A percentile compares a stretch with the other conserved stretches of the same genome.
Conservation (phyloP, 1,140 invertebrate species). For the Stegodyphus mimosarum region DNA sequence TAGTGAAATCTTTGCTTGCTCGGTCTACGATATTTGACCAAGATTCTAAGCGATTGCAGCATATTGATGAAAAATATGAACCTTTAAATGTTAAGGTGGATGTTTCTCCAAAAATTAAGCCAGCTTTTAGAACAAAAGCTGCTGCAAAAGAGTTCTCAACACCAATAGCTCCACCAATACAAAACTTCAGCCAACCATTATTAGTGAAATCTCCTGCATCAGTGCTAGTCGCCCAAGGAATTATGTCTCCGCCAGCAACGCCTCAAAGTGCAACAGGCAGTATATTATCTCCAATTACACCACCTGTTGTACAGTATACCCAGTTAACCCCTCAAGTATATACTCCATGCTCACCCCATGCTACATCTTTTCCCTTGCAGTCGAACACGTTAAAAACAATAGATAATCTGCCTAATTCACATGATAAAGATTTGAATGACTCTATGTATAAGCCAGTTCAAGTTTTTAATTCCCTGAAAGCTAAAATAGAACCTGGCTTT, state of each 20-base stretch:
- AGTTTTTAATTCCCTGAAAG: conserved; percentile 42
- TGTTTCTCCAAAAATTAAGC: conserved; percentile 47
- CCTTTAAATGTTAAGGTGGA: conserved; percentile 71
- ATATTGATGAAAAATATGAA: conserved; percentile 86
- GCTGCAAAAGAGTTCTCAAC: conserved; percentile 68
- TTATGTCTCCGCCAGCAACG: conserved; percentile 31
- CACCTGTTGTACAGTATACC: conserved; percentile 26
- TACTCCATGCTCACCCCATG: conserved; percentile 42
- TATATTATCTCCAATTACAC: conserved; percentile 42
- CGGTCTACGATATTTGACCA: conserved; percentile 95
- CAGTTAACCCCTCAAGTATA: conserved; percentile 18
- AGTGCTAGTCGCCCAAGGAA: conserved; percentile 33
- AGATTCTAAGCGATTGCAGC: conserved; percentile 91
- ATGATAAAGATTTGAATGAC: conserved; percentile 29
- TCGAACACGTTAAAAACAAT: conserved; percentile 13
- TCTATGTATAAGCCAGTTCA: not conserved
- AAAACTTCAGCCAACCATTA: conserved; percentile 34
- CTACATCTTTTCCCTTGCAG: conserved; percentile 3
- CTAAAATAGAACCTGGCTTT: conserved; percentile 27
- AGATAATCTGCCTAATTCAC: not conserved
- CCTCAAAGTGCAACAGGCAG: conserved; percentile 18
- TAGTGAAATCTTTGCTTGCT: conserved; percentile 89
- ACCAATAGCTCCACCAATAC: conserved; percentile 34
- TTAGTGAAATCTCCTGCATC: conserved; percentile 21
- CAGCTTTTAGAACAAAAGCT: conserved; percentile 67